A percentile compares a stretch with the other conserved stretches of the same genome.
Conservation (phyloP, 2,888 invertebrate genomes). For the Holacanthella duospinosa region DNA sequence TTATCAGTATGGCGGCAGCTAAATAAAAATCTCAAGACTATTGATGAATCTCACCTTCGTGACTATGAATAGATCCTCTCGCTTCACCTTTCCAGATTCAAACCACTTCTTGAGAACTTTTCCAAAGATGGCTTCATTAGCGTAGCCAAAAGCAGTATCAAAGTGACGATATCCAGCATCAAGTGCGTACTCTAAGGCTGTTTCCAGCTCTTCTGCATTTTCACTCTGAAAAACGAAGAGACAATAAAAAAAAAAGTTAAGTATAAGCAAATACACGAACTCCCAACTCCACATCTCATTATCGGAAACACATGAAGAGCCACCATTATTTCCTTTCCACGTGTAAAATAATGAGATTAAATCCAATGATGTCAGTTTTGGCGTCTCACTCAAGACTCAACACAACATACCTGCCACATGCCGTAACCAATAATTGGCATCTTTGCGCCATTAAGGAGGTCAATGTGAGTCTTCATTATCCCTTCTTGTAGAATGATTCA, state of each 20-base stretch:
- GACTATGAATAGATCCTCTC: slow-evolving; percentile 69
- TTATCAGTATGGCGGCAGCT: too few species aligned
- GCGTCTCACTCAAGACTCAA: neutral
- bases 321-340: too few species aligned
- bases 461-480: slow-evolving; percentile 5
- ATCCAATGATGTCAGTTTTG: too few species aligned
- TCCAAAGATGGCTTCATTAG: slow-evolving; percentile 65
- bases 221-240: neutral
- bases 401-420: slow-evolving; percentile 13
- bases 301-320: too few species aligned
- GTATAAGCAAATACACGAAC: neutral
- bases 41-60: slow-evolving; percentile 54
- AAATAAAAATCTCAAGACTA: too few species aligned
- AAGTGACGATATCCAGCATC: slow-evolving; percentile 48
- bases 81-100: slow-evolving; percentile 53
- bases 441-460: neutral
- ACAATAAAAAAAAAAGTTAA: neutral
- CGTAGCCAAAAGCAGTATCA: slow-evolving; percentile 66
- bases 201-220: slow-evolving; percentile 3
- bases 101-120: slow-evolving; percentile 62
- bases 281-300: too few species aligned
- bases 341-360: too few species aligned
- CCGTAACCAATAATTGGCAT: slow-evolving; percentile 12
- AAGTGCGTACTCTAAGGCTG: slow-evolving; percentile 1
- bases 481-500: too few species aligned